phyloP scores from a whole-genome alignment of 1,140 invertebrate species.

The Zaprionus capensis region DNA sequence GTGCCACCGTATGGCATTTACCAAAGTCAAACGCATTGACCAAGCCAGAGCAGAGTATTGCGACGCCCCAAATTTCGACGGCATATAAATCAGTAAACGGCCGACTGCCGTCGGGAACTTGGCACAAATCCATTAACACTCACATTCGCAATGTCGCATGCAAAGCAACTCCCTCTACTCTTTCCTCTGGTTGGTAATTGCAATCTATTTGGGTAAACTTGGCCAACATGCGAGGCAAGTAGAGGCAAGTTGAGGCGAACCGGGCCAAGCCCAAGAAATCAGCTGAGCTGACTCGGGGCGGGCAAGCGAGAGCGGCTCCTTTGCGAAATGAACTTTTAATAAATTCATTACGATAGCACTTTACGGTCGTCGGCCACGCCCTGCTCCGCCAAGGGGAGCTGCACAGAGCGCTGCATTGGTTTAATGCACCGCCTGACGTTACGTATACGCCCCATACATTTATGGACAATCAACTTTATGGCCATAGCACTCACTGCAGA shows the following conservation, averaged over 20 bases:
- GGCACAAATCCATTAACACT: conserved; percentile 82
- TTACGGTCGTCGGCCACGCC: conserved; percentile 44
- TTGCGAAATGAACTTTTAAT: conserved; percentile 70
- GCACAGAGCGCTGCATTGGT: conserved; percentile 56
- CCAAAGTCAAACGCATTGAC: conserved; percentile 67
- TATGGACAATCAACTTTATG: conserved; percentile 79
- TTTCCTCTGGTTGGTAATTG: conserved; percentile 46
- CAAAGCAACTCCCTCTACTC: conserved; percentile 21
- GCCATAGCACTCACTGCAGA: conserved; percentile 13
- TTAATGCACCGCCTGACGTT: conserved; percentile 68
- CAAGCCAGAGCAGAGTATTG: conserved; percentile 17
- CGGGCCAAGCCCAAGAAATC: conserved; percentile 46
- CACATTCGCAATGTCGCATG: conserved; percentile 69
- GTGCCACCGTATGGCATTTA: conserved; percentile 51
- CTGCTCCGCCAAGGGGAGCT: background rate
- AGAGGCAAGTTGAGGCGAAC: conserved; percentile 28
- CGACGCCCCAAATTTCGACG: conserved; percentile 45
- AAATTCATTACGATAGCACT: conserved; percentile 75
- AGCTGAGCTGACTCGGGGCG: conserved; percentile 36
- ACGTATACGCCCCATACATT: conserved; percentile 81
- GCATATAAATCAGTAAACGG: conserved; percentile 70
- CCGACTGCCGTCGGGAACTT: conserved; percentile 59
- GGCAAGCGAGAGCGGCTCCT: conserved; percentile 17
- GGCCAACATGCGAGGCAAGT: conserved; percentile 68
- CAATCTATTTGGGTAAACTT: conserved; percentile 71